Evolutionary conservation across 1,140 invertebrate genomes (phyloP).

Genomic region (Drosophila nannoptera): DNA sequence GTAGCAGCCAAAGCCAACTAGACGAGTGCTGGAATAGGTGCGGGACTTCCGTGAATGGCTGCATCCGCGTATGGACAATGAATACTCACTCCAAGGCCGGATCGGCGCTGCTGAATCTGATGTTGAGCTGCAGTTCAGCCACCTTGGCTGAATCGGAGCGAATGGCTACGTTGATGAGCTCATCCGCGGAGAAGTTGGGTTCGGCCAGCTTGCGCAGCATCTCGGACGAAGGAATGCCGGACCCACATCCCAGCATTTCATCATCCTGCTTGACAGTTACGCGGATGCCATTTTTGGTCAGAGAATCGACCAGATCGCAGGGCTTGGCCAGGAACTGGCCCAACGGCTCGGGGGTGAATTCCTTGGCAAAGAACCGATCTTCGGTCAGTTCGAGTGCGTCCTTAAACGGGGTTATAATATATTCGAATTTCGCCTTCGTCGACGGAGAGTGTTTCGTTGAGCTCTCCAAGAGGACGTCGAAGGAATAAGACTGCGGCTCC

Average conservation of each 20-base stretch:
- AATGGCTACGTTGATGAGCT: constrained; percentile 27
- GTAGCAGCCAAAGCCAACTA: constrained; percentile 44
- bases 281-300: constrained; percentile 42
- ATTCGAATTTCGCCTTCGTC: not conserved
- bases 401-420: constrained; percentile 34
- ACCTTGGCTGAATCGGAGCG: not conserved
- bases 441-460: not conserved
- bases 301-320: constrained; percentile 45
- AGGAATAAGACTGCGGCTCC: not conserved
- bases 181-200: constrained; percentile 33
- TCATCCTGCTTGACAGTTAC: constrained; percentile 24
- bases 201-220: constrained; percentile 39
- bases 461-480: not conserved
- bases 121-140: constrained; percentile 16
- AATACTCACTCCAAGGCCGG: constrained; percentile 50
- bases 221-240: not conserved
- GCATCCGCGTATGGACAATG: no score
- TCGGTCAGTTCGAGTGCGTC: constrained; percentile 34
- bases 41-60: no score
- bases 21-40: constrained; percentile 11
- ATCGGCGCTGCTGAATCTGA: constrained; percentile 30
- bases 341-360: constrained; percentile 16
- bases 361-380: constrained; percentile 19
- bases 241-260: constrained; percentile 20
- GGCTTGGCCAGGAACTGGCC: constrained; percentile 40